Conservation (phyloP, 2,113 vertebrate species). For the Megalops atlanticus region DNA sequence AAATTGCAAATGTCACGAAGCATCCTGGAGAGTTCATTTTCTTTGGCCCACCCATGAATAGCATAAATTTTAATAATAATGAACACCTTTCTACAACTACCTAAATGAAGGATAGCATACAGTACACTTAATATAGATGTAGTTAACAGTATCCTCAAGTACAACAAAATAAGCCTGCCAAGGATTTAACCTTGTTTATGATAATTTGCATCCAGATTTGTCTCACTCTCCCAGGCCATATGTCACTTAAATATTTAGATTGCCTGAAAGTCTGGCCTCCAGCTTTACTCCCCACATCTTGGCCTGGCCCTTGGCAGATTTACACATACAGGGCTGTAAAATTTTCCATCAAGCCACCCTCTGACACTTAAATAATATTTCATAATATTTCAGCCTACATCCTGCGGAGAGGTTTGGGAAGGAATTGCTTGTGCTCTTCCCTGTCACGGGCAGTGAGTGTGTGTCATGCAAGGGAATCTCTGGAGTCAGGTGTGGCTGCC, state of each 20-base stretch:
- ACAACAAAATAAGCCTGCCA: slow-evolving; percentile 57
- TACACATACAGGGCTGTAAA: slow-evolving; percentile 58
- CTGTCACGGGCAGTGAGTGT: slow-evolving; percentile 25
- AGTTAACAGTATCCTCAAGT: slow-evolving; percentile 16
- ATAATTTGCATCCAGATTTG: background rate
- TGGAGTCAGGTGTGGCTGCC: slow-evolving; percentile 56
- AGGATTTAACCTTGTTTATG: slow-evolving; percentile 62
- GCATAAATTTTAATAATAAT: slow-evolving; percentile 74
- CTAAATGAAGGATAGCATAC: slow-evolving; percentile 71
- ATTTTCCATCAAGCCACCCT: slow-evolving; percentile 66
- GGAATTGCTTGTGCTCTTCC: slow-evolving; percentile 47
- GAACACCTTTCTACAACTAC: slow-evolving; percentile 73
- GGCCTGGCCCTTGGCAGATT: slow-evolving; percentile 54
- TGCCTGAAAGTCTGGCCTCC: slow-evolving; percentile 60
- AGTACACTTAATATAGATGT: slow-evolving; percentile 49
- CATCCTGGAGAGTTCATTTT: slow-evolving; percentile 34
- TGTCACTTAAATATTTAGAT: slow-evolving; percentile 69
- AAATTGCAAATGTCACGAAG: background rate
- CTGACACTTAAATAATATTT: slow-evolving; percentile 71
- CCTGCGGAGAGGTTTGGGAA: slow-evolving; percentile 29
- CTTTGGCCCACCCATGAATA: slow-evolving; percentile 34
- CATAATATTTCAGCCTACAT: slow-evolving; percentile 36
- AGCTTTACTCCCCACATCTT: slow-evolving; percentile 52
- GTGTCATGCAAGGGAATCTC: slow-evolving; percentile 13
- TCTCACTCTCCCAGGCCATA: slow-evolving; percentile 59